Conservation (phyloP, 2,113 vertebrate genomes). For the Ahaetulla prasina region DNA sequence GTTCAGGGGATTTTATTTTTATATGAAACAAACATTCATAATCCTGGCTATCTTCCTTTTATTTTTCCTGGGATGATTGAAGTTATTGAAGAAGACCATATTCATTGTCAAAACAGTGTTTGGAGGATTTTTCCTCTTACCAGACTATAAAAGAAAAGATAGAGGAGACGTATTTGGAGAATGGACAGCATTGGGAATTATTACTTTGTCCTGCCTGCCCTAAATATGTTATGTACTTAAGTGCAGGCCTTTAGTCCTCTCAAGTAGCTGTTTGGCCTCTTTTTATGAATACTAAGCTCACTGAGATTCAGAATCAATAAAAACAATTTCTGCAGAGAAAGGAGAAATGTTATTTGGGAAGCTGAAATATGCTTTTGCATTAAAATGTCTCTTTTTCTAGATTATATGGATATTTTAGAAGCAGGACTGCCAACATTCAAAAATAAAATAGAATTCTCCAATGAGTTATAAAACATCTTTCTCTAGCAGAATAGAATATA, state of each 20-base stretch:
- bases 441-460: constrained; percentile 33
- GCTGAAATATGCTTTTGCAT: constrained; percentile 46
- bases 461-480: constrained; percentile 36
- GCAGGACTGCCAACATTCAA: constrained; percentile 24
- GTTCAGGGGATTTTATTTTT: neutral
- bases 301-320: constrained; percentile 42
- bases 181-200: neutral
- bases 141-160: neutral
- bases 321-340: constrained; percentile 49
- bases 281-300: constrained; percentile 43
- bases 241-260: neutral
- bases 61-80: neutral
- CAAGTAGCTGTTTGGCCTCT: constrained; percentile 30
- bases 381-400: constrained; percentile 44
- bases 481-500: constrained; percentile 31
- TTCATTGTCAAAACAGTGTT: neutral
- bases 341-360: neutral
- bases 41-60: neutral
- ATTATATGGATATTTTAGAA: constrained; percentile 41
- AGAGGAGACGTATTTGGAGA: neutral
- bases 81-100: neutral
- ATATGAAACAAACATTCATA: neutral
- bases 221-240: constrained; percentile 1
- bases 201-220: neutral
- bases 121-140: neutral